Evolutionary conservation across 2,113 vertebrate genomes (phyloP).

Genomic region (Nipponia nippon): DNA sequence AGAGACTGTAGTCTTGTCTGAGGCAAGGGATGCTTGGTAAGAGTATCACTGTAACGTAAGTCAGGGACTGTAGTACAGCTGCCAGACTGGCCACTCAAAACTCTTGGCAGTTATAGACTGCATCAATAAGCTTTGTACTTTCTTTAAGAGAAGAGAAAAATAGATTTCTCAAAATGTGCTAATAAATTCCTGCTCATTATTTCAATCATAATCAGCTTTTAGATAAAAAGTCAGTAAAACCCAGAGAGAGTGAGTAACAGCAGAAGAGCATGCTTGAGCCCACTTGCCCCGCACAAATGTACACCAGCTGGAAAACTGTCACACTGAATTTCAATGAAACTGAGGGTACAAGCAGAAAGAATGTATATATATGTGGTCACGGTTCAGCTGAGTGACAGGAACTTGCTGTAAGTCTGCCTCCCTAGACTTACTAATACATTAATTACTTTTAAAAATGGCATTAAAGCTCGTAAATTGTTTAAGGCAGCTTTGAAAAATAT

Average conservation of each 20-base stretch:
- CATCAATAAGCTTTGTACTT: neutral
- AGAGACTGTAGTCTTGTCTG: neutral
- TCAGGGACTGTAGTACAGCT: neutral
- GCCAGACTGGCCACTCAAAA: neutral
- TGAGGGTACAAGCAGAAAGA: neutral
- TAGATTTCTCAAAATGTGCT: neutral
- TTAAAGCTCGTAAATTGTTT: neutral
- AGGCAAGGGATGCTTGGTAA: neutral
- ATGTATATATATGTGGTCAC: neutral
- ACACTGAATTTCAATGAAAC: neutral
- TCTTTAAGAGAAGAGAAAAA: neutral
- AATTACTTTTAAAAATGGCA: neutral
- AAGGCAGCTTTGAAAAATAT: neutral
- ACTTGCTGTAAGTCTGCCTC: neutral
- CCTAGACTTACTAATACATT: neutral
- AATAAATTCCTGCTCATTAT: neutral
- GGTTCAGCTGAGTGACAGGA: neutral
- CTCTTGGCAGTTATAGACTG: accelerated
- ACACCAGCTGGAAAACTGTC: neutral
- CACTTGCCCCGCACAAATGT: neutral
- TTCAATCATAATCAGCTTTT: neutral
- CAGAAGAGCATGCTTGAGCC: neutral
- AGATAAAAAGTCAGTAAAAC: neutral
- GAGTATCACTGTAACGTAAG: neutral
- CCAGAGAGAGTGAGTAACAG: neutral